Evolutionary conservation across 2,888 invertebrate genomes (phyloP).

Genomic region (Drosophila nigritarsus): DNA sequence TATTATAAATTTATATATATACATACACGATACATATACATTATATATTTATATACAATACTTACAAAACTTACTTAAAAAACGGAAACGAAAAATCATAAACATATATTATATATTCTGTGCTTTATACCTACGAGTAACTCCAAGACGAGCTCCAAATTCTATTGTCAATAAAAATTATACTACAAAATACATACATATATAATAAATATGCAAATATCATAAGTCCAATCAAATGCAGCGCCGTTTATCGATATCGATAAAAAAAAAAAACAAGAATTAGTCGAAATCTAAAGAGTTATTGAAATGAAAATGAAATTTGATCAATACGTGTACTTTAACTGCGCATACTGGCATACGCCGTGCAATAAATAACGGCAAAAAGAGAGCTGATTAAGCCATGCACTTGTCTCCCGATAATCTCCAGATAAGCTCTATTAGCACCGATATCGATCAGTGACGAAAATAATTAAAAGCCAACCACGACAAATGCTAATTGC

Average conservation of each 20-base stretch:
- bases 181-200: conserved; percentile 14
- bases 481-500: not conserved
- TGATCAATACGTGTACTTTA: not conserved
- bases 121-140: conserved; percentile 74
- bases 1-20: conserved; percentile 33
- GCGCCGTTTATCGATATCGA: not conserved
- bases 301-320: not conserved
- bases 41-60: conserved; percentile 59
- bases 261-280: not conserved
- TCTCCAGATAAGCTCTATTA: not conserved
- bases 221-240: not conserved
- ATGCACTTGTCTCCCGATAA: not conserved
- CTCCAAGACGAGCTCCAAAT: conserved; percentile 64
- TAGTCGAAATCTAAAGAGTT: too few species aligned
- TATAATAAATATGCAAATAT: not conserved
- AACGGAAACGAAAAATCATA: conserved; percentile 28
- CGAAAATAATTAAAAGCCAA: not conserved
- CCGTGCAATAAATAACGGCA: not conserved
- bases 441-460: not conserved
- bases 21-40: conserved; percentile 43
- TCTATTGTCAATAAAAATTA: conserved; percentile 76
- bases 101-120: conserved; percentile 48
- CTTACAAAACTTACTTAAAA: conserved; percentile 48
- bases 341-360: not conserved
- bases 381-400: not conserved